A percentile compares a stretch with the other conserved stretches of the same genome.
Conservation (phyloP, 2,888 invertebrate genomes). For the Calameuta pallipes region DNA sequence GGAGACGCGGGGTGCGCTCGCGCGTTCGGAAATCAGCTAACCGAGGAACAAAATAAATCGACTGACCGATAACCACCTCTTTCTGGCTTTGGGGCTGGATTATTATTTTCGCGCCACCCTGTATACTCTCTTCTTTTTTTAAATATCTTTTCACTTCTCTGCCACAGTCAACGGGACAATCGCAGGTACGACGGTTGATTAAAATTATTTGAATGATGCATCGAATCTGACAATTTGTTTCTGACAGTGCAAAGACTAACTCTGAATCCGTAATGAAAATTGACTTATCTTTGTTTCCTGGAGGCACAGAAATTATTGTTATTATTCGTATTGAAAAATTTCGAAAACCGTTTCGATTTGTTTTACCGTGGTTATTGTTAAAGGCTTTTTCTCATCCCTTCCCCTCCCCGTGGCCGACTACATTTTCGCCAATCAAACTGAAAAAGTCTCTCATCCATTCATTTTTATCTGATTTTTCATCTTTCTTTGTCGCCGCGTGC, state of each 20-base stretch:
- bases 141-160: neutral
- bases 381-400: neutral
- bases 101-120: conserved; percentile 12
- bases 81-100: conserved; percentile 5
- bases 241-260: neutral
- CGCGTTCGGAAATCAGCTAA: conserved; percentile 39
- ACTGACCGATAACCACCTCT: neutral
- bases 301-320: neutral
- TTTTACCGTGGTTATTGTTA: neutral
- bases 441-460: conserved; percentile 39
- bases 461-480: neutral
- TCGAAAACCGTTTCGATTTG: neutral
- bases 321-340: neutral
- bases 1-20: neutral
- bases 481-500: neutral
- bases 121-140: neutral
- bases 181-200: neutral
- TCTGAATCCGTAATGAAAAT: neutral
- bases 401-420: conserved; percentile 25
- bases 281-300: neutral
- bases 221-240: neutral
- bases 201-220: neutral
- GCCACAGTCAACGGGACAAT: neutral
- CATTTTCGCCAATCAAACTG: conserved; percentile 47
- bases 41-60: conserved; percentile 24